Conservation (phyloP, 2,113 vertebrate species). For the Galemys pyrenaicus region DNA sequence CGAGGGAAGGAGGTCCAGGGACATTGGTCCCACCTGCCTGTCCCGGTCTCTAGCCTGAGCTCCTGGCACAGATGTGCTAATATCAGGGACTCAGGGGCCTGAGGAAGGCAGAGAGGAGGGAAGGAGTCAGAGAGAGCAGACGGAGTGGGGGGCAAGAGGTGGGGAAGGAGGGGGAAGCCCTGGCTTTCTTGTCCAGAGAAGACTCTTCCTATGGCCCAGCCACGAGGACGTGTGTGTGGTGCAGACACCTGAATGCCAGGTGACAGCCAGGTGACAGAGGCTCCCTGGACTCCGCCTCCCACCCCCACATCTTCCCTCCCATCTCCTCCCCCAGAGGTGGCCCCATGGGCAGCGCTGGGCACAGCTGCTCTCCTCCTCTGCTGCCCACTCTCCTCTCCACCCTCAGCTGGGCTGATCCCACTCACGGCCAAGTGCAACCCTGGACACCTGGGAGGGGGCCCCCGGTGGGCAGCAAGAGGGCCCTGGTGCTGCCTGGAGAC, state of each 20-base stretch:
- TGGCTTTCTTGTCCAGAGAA: neutral
- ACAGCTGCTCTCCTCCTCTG: neutral
- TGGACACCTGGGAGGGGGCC: neutral
- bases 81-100: neutral
- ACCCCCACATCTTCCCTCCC: neutral
- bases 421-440: too few relatives aligned
- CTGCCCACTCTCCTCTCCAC: neutral
- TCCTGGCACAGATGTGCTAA: neutral
- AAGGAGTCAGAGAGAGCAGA: neutral
- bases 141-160: too few relatives aligned
- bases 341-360: neutral
- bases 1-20: neutral
- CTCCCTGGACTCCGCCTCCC: neutral
- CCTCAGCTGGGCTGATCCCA: neutral
- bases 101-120: neutral
- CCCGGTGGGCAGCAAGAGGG: too few relatives aligned
- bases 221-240: conserved; percentile 16
- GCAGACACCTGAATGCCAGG: conserved; percentile 50
- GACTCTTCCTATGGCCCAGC: conserved; percentile 41
- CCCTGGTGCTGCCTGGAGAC: too few relatives aligned
- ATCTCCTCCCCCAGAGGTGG: neutral
- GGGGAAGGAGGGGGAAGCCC: neutral
- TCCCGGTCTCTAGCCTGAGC: neutral
- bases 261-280: conserved; percentile 38
- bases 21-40: neutral